Evolutionary conservation across 2,113 vertebrate species (phyloP).

Genomic region (Neomonachus schauinslandi): DNA sequence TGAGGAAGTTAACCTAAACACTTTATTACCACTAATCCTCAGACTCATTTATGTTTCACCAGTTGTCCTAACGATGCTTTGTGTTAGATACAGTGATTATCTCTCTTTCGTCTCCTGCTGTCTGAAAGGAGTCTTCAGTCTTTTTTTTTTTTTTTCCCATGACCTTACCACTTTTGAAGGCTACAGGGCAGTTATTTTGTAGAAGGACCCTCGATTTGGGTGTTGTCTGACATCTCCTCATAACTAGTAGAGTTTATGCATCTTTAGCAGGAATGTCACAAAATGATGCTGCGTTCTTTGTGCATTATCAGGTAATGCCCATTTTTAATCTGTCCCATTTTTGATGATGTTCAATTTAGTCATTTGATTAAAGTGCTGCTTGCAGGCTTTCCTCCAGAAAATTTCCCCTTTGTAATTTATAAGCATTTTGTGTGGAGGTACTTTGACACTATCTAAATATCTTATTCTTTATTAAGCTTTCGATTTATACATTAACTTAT

Average conservation of each 20-base stretch:
- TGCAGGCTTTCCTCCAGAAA: not conserved
- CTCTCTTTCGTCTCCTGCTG: not conserved
- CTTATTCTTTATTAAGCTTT: not conserved
- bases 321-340: not conserved
- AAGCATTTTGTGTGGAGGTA: not conserved
- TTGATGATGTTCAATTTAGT: not conserved
- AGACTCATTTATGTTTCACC: not conserved
- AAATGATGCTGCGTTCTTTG: not conserved
- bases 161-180: not conserved
- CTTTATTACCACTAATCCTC: not conserved
- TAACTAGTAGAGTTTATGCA: not conserved
- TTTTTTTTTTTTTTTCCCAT: not conserved
- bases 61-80: not conserved
- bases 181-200: not conserved
- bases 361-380: not conserved
- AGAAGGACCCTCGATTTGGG: not conserved
- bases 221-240: not conserved
- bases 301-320: not conserved
- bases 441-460: not conserved
- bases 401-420: not conserved
- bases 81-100: not conserved
- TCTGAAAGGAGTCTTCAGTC: not conserved
- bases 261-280: not conserved
- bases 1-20: not conserved
- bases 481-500: not conserved